Conservation (phyloP, 2,888 invertebrate genomes). For the Folsomia candida region DNA sequence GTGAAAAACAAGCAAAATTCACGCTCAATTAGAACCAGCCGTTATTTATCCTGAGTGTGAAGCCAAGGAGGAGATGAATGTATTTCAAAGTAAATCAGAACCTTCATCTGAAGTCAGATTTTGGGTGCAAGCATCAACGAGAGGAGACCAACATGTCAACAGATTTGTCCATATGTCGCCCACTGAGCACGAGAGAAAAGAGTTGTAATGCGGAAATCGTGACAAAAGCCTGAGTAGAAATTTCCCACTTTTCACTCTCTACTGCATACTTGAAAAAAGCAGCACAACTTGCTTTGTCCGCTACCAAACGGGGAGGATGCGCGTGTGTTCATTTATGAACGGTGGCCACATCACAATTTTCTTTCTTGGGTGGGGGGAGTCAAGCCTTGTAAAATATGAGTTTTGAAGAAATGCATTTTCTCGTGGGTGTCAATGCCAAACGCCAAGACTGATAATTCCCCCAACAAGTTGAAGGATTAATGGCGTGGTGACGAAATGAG, state of each 20-base stretch:
- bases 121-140: too few relatives aligned
- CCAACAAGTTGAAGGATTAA: not conserved
- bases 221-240: not conserved
- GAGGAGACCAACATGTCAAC: too few relatives aligned
- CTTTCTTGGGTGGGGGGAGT: not conserved
- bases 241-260: not conserved
- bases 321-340: too few relatives aligned
- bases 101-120: too few relatives aligned
- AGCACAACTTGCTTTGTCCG: not conserved
- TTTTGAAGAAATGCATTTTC: not conserved
- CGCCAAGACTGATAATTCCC: too few relatives aligned
- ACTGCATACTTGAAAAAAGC: not conserved
- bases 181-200: not conserved
- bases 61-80: too few relatives aligned
- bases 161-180: conserved; percentile 20
- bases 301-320: too few relatives aligned
- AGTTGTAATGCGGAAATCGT: conserved; percentile 3
- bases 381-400: not conserved
- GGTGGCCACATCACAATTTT: not conserved
- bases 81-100: not conserved
- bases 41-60: not conserved
- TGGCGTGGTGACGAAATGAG: not conserved
- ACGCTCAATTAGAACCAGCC: too few relatives aligned
- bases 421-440: too few relatives aligned
- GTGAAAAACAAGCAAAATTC: too few relatives aligned